These are phyloP conservation scores for Parasteatoda tepidariorum DNA, from an alignment of 1,140 invertebrate genomes.

Conservation along the genomic window DNA sequence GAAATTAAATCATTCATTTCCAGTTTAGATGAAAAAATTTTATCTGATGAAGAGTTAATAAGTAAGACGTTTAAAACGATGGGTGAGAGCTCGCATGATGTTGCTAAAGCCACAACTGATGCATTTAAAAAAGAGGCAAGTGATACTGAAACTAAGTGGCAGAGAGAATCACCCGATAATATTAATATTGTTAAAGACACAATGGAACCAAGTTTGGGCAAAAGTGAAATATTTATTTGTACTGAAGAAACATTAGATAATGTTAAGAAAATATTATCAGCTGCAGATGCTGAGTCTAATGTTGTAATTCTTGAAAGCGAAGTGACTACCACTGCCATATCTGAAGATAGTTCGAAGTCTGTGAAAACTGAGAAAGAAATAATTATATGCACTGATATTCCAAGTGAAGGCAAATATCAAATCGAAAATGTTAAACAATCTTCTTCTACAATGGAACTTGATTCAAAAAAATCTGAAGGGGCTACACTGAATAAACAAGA, in stretches of 20 bases:
- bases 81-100: conserved; percentile 18
- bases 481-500: too few species aligned
- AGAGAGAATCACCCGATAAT: conserved; percentile 50
- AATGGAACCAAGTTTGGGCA: conserved; percentile 41
- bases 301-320: conserved; percentile 4
- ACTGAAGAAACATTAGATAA: conserved; percentile 52
- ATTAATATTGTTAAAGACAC: conserved; percentile 44
- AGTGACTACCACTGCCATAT: neutral
- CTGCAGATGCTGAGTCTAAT: conserved; percentile 52
- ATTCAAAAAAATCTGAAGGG: too few species aligned
- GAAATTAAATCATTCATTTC: neutral
- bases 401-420: too few species aligned
- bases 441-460: too few species aligned
- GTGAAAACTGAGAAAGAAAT: neutral
- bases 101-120: conserved; percentile 23
- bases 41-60: conserved; percentile 45
- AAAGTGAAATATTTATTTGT: conserved; percentile 57
- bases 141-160: conserved; percentile 36
- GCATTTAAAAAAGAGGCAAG: conserved; percentile 43
- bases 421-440: too few species aligned
- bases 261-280: conserved; percentile 48
- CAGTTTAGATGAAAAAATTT: neutral
- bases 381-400: neutral
- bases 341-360: neutral
- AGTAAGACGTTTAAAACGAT: conserved; percentile 36